phyloP scores from a whole-genome alignment of 2,888 invertebrate genomes.

The Sarcophaga carnaria region DNA sequence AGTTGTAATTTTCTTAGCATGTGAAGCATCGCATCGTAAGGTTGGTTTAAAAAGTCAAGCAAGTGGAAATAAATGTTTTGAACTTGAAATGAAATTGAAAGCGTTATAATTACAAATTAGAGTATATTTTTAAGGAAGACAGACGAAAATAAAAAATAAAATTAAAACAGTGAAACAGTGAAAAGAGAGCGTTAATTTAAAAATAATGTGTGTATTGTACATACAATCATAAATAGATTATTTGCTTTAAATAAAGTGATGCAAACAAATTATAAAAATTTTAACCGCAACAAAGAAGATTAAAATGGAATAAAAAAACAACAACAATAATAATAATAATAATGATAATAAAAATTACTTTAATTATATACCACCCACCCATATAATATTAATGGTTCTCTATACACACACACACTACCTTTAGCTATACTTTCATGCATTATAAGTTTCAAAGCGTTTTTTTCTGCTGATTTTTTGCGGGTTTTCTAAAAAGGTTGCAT shows the following conservation, averaged over 20 bases:
- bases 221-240: slow-evolving; percentile 73
- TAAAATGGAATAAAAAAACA: background rate
- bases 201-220: slow-evolving; percentile 74
- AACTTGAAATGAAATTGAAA: slow-evolving; percentile 76
- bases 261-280: slow-evolving; percentile 29
- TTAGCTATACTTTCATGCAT: slow-evolving; percentile 41
- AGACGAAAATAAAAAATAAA: slow-evolving; percentile 11
- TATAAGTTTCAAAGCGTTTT: background rate
- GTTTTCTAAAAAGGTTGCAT: slow-evolving; percentile 20
- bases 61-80: slow-evolving; percentile 70
- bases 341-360: slow-evolving; percentile 51
- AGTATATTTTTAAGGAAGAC: background rate
- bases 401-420: background rate
- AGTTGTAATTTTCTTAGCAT: background rate
- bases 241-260: slow-evolving; percentile 48
- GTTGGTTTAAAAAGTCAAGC: slow-evolving; percentile 22
- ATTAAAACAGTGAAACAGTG: slow-evolving; percentile 50
- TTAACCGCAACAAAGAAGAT: slow-evolving; percentile 3
- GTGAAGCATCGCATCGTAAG: too few species aligned
- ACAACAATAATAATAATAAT: background rate
- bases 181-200: slow-evolving; percentile 77
- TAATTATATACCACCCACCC: slow-evolving; percentile 63
- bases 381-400: background rate
- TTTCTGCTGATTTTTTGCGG: background rate
- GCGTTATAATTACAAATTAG: slow-evolving; percentile 62